Conservation (phyloP, 2,797 vertebrate species). For the Diceros bicornis region DNA sequence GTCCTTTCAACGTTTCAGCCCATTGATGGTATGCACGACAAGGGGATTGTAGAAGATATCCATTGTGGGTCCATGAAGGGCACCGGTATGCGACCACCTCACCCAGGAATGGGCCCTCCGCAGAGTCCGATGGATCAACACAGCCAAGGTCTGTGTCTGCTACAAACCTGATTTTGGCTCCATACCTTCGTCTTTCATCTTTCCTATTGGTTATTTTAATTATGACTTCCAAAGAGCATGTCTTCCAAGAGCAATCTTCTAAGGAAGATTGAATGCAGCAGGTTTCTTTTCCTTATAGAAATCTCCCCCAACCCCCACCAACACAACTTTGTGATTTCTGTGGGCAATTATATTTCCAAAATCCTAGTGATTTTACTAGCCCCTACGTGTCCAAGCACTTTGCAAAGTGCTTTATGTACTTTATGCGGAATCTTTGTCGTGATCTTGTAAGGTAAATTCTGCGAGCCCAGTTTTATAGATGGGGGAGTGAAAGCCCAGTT, state of each 20-base stretch:
- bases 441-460: neutral
- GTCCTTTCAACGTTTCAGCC: conserved; percentile 89
- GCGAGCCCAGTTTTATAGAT: neutral
- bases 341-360: conserved; percentile 10
- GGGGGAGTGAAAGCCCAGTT: neutral
- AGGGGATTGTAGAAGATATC: conserved; percentile 95
- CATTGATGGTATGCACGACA: conserved; percentile 97
- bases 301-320: neutral
- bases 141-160: conserved; percentile 94
- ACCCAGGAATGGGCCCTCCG: conserved; percentile 98
- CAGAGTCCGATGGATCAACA: conserved; percentile 99
- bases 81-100: conserved; percentile 95
- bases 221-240: neutral
- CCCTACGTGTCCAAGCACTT: neutral
- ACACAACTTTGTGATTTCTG: neutral
- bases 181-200: neutral
- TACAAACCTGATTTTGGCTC: conserved; percentile 1
- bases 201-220: neutral
- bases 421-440: neutral
- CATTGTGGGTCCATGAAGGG: conserved; percentile 97
- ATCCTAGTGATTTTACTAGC: neutral
- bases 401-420: neutral
- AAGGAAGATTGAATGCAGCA: neutral
- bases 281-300: conserved; percentile 2
- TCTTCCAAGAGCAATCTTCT: too few relatives aligned